Percentiles rank a stretch among this genome's conserved stretches.
phyloP scores from a whole-genome alignment of 2,797 vertebrate species.

The Podarcis siculus region DNA sequence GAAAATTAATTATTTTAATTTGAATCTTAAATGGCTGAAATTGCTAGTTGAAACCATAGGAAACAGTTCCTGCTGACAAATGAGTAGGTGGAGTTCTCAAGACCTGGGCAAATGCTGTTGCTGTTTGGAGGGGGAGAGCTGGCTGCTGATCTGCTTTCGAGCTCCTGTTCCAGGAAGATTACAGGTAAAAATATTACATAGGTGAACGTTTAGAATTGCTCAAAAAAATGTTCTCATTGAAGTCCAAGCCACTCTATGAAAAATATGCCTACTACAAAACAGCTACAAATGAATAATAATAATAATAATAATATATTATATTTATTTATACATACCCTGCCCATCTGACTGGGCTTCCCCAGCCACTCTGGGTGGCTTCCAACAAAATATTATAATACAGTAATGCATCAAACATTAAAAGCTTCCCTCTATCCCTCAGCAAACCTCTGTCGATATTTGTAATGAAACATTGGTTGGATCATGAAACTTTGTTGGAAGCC shows the following conservation, averaged over 20 bases:
- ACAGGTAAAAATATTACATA: background rate
- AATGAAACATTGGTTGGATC: background rate
- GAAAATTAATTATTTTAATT: conserved; percentile 18
- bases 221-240: background rate
- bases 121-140: background rate
- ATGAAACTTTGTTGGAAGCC: background rate
- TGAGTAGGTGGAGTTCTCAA: conserved; percentile 7
- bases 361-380: too few species aligned
- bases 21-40: conserved; percentile 31
- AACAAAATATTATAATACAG: too few species aligned
- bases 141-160: background rate
- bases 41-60: background rate
- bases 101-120: background rate
- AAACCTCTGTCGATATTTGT: background rate
- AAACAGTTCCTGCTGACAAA: conserved; percentile 15
- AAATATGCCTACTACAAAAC: background rate
- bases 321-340: too few species aligned
- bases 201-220: background rate
- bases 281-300: background rate
- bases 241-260: conserved; percentile 15
- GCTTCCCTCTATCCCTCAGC: too few species aligned
- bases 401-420: too few species aligned
- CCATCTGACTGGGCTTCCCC: too few species aligned
- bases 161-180: background rate
- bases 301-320: too few species aligned